A percentile compares a stretch with the other conserved stretches of the same genome.
Conservation (phyloP, 2,888 invertebrate species). For the Stenodera caucasica region DNA sequence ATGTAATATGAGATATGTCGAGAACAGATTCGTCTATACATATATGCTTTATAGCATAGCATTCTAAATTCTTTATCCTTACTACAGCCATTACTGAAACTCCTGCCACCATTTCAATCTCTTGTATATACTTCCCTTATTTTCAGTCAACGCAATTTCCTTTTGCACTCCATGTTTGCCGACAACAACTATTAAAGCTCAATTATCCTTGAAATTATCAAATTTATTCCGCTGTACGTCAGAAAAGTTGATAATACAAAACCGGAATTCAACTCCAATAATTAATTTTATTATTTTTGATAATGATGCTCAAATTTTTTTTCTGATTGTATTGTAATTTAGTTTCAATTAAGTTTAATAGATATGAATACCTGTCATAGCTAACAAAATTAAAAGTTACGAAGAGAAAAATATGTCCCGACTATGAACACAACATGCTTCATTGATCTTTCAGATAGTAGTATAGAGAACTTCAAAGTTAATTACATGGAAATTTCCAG, state of each 20-base stretch:
- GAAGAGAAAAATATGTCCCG: conserved; percentile 26
- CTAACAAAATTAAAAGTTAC: neutral
- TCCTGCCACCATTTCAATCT: neutral
- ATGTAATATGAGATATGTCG: conserved; percentile 42
- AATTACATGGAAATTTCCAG: conserved; percentile 56
- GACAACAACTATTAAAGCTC: conserved; percentile 45
- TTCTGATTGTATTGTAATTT: neutral
- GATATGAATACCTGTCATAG: conserved; percentile 7
- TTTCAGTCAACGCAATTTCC: conserved; percentile 30
- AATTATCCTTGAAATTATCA: conserved; percentile 47
- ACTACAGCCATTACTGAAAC: neutral
- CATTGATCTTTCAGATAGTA: conserved; percentile 50
- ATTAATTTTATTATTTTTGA: no score
- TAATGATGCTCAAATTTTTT: no score
- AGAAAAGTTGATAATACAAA: conserved; percentile 33
- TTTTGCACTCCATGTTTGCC: conserved; percentile 41
- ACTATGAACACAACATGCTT: conserved; percentile 39
- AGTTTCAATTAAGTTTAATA: neutral
- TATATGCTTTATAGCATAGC: conserved; percentile 19
- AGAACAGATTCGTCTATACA: conserved; percentile 34
- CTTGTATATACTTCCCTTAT: conserved; percentile 19
- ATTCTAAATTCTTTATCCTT: conserved; percentile 11
- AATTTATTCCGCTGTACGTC: conserved; percentile 41
- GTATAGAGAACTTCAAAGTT: conserved; percentile 46
- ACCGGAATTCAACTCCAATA: conserved; percentile 17